Conservation (phyloP, 1,140 invertebrate genomes). For the Lanistes nyassanus region DNA sequence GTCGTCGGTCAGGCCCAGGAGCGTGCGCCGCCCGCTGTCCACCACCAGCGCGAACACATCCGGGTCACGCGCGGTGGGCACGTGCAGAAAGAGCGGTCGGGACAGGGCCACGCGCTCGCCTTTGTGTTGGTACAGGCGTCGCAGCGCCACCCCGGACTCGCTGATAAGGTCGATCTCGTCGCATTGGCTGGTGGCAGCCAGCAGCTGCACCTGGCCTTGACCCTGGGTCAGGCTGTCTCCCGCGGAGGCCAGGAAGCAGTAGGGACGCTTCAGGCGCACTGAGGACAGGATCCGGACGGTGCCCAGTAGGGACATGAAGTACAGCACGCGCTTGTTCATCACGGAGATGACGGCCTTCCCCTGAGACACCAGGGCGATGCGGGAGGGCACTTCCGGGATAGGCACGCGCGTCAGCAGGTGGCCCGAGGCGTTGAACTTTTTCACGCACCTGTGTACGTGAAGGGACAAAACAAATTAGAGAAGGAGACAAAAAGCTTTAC, state of each 20-base stretch:
- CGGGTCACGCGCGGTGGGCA: neutral
- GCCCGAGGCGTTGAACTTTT: constrained; percentile 34
- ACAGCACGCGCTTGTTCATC: constrained; percentile 23
- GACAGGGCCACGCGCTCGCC: constrained; percentile 25
- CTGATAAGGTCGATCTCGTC: constrained; percentile 35
- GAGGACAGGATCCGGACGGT: constrained; percentile 30
- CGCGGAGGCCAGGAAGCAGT: constrained; percentile 29
- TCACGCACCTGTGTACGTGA: constrained; percentile 23
- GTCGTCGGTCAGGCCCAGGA: constrained; percentile 19
- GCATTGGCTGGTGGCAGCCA: constrained; percentile 32
- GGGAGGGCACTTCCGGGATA: constrained; percentile 27
- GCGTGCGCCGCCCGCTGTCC: constrained; percentile 26
- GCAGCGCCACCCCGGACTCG: constrained; percentile 23
- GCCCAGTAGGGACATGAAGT: constrained; percentile 33
- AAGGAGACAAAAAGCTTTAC: constrained; percentile 1
- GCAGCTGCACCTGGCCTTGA: constrained; percentile 15
- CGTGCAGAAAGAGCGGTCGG: constrained; percentile 30
- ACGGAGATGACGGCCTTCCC: constrained; percentile 30
- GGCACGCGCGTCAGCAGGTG: constrained; percentile 32
- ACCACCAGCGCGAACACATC: constrained; percentile 20
- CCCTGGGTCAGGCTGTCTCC: neutral
- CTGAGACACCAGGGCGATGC: constrained; percentile 29
- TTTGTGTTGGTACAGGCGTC: constrained; percentile 20
- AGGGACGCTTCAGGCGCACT: constrained; percentile 22
- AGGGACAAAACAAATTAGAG: neutral